Conservation (phyloP, 2,113 vertebrate species). For the Xiphophorus hellerii region DNA sequence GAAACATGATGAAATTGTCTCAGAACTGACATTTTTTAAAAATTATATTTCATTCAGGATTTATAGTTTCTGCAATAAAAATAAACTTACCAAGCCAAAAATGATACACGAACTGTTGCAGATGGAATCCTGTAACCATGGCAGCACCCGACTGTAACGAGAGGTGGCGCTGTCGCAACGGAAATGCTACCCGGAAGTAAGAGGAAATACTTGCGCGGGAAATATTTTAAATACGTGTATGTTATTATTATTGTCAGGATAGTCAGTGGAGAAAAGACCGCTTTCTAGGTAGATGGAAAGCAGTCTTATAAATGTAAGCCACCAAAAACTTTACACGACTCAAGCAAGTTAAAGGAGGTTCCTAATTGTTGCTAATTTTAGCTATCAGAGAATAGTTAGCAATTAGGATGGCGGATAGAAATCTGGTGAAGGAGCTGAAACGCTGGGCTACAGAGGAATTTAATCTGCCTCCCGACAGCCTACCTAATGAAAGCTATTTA, state of each 20-base stretch:
- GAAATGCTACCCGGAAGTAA: slow-evolving; percentile 30
- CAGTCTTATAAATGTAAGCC: neutral
- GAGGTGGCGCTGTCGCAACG: neutral
- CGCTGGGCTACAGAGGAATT: slow-evolving; percentile 80
- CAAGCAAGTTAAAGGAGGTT: neutral
- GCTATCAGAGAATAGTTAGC: neutral
- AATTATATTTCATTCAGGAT: no score
- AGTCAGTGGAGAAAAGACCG: neutral
- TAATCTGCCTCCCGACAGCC: slow-evolving; percentile 57
- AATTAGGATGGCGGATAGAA: slow-evolving; percentile 66
- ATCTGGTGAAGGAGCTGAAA: slow-evolving; percentile 70
- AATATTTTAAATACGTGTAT: neutral
- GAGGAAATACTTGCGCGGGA: slow-evolving; percentile 46
- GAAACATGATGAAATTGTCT: no score
- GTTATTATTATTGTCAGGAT: neutral
- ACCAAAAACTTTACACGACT: neutral
- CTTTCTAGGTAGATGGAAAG: accelerated
- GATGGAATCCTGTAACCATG: no score
- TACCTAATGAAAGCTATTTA: slow-evolving; percentile 75
- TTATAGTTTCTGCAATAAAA: neutral
- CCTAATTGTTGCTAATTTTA: neutral
- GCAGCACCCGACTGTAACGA: neutral
- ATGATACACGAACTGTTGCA: no score
- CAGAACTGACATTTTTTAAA: no score
- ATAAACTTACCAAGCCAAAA: no score